These are phyloP conservation scores for Notodonta dromedarius DNA, from an alignment of 2,888 invertebrate genomes.

Conservation along the genomic window DNA sequence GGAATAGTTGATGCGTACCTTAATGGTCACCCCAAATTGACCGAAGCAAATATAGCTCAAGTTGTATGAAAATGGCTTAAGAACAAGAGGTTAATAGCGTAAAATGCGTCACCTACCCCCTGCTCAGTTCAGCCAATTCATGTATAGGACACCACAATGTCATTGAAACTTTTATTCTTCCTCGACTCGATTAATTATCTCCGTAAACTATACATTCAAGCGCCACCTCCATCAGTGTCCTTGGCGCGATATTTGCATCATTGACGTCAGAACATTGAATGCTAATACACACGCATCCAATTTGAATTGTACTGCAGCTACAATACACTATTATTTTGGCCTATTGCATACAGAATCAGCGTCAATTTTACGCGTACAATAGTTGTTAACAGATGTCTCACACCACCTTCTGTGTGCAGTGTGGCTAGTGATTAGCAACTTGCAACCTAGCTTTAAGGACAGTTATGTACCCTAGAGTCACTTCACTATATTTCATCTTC, in stretches of 20 bases:
- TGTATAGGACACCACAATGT: no score
- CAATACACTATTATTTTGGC: constrained; percentile 26
- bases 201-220: not conserved
- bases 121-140: no score
- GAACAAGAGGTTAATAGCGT: no score
- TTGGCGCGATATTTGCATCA: constrained; percentile 36
- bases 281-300: constrained; percentile 56
- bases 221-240: constrained; percentile 13
- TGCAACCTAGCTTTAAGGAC: no score
- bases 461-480: no score
- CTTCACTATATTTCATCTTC: no score
- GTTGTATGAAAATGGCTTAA: no score
- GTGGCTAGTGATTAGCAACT: not conserved
- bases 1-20: no score
- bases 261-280: constrained; percentile 69
- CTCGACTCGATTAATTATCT: not conserved
- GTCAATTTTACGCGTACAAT: constrained; percentile 4
- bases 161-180: no score
- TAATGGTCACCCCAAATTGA: no score
- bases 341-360: constrained; percentile 23
- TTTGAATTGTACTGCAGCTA: constrained; percentile 40
- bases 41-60: no score
- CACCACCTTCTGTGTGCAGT: not conserved
- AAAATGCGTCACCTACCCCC: no score
- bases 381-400: not conserved